Evolutionary conservation across 2,888 invertebrate genomes (phyloP).

Genomic region (Yponomeuta evonymella): DNA sequence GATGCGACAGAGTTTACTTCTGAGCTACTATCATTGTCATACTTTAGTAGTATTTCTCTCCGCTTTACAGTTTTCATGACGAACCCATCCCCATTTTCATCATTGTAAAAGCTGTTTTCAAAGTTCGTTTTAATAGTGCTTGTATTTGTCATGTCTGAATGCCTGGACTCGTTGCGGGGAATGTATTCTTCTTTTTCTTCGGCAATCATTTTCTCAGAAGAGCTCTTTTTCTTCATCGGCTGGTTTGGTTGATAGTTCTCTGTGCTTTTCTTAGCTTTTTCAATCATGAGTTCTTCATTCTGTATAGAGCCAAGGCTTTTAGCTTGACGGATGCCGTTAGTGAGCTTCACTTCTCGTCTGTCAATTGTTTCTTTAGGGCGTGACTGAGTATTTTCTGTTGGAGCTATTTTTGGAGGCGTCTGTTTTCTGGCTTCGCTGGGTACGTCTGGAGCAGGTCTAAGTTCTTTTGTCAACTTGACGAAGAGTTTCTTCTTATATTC

Average conservation of each 20-base stretch:
- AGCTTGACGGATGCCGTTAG: slow-evolving; percentile 65
- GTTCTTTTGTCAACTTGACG: slow-evolving; percentile 62
- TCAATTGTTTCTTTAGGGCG: slow-evolving; percentile 66
- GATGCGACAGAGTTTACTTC: slow-evolving; percentile 80
- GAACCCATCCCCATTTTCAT: slow-evolving; percentile 79
- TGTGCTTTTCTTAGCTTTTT: slow-evolving; percentile 43
- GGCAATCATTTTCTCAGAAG: slow-evolving; percentile 60
- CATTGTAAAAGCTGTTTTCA: slow-evolving; percentile 81
- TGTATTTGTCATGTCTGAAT: slow-evolving; percentile 66
- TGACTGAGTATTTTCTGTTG: slow-evolving; percentile 41
- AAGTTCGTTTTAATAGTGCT: slow-evolving; percentile 73
- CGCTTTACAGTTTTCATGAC: slow-evolving; percentile 84
- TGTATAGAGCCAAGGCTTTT: slow-evolving; percentile 68
- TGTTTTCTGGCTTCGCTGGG: slow-evolving; percentile 49
- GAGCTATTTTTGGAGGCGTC: slow-evolving; percentile 43
- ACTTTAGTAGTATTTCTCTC: slow-evolving; percentile 83
- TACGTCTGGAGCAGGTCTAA: slow-evolving; percentile 60
- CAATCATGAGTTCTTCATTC: slow-evolving; percentile 48
- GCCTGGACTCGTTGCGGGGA: slow-evolving; percentile 63
- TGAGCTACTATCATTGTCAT: slow-evolving; percentile 80
- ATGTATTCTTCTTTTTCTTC: slow-evolving; percentile 65
- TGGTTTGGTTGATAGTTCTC: slow-evolving; percentile 51
- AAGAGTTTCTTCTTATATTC: slow-evolving; percentile 71
- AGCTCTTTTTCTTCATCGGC: slow-evolving; percentile 57
- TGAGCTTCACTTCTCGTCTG: slow-evolving; percentile 58